Evolutionary conservation across 2,888 invertebrate species (phyloP), one percentile per base, ranked within the genome.

Genomic region (Catocala fraxini): DNA sequence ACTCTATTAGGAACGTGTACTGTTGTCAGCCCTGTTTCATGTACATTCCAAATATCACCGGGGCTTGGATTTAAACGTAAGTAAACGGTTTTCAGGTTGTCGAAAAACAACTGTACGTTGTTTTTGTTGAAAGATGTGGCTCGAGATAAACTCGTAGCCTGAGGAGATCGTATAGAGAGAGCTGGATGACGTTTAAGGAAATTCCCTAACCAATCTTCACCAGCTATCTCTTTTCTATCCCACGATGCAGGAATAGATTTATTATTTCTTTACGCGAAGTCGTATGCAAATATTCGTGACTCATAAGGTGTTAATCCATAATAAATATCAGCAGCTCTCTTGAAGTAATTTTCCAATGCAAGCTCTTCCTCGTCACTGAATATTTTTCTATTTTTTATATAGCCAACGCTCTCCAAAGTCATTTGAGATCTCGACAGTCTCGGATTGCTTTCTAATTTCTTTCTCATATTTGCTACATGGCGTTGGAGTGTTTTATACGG

Each of bases 231-330:
- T 15, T 15, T 15, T 15, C 15, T 15, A 15, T 15, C 15, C 15
- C 15, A 15, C 2, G 15, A 15, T 15, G 15, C 15, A 1, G 15
- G 15, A 15, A 15, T 15, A 15, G 15, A 15, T 15, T 15, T 15
- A 15, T 15, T 15, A 15, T 45, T 45, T 45, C n/a, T 45, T 12
- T 45, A 4, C n/a, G 45, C 45, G n/a, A 45, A 45, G 7, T 45
- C 12, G n/a, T 45, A 45, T 45, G 12, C n/a, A n/a, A 45, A 45
- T n/a, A 4, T 45, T 45, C 45, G 45, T 45, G 45, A 11, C n/a
- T 45, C 12, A 45, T 45, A 45, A 45, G 45, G 45, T 45, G 45
- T 45, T n/a, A 45, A 45, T n/a, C 45, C n/a, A 45, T 11, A 45
- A 45, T 45, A 45, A 45, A 45, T 45, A 45, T 45, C 45, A 11